These are phyloP conservation scores for Drosophila anomalipes DNA, from an alignment of 2,888 invertebrate genomes.

Conservation along the genomic window DNA sequence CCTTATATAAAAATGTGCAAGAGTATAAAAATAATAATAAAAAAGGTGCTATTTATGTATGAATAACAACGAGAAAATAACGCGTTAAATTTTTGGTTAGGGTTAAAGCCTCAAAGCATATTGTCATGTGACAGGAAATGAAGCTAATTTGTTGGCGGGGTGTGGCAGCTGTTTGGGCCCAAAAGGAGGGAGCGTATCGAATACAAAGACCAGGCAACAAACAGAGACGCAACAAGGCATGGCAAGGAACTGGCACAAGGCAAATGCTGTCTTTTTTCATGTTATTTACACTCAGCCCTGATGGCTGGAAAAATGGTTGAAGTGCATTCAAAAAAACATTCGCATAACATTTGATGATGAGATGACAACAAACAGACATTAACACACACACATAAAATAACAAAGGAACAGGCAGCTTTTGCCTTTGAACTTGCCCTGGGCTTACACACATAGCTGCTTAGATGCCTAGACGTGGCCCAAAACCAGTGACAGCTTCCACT, in stretches of 20 bases:
- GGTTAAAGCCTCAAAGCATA: constrained; percentile 61
- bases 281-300: constrained; percentile 39
- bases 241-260: constrained; percentile 25
- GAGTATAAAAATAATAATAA: constrained; percentile 1
- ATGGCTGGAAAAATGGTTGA: constrained; percentile 35
- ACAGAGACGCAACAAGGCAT: constrained; percentile 31
- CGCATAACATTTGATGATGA: constrained; percentile 69
- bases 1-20: background rate
- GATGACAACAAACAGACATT: constrained; percentile 39
- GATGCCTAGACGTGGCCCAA: constrained; percentile 24
- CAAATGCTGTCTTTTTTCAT: constrained; percentile 16
- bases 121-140: constrained; percentile 77
- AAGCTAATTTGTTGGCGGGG: constrained; percentile 78
- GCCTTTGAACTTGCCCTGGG: constrained; percentile 68
- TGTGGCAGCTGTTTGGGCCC: constrained; percentile 54
- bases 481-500: constrained; percentile 43
- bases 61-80: constrained; percentile 32
- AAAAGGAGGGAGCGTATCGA: constrained; percentile 25
- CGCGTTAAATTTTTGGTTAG: constrained; percentile 59
- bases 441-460: constrained; percentile 14
- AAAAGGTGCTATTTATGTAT: constrained; percentile 40
- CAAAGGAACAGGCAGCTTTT: constrained; percentile 45
- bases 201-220: constrained; percentile 23
- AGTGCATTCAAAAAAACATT: constrained; percentile 41
- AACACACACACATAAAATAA: constrained; percentile 46